Evolutionary conservation across 2,113 vertebrate genomes (phyloP), one percentile per base, ranked within the genome.

Genomic region (Tragulus kanchil): DNA sequence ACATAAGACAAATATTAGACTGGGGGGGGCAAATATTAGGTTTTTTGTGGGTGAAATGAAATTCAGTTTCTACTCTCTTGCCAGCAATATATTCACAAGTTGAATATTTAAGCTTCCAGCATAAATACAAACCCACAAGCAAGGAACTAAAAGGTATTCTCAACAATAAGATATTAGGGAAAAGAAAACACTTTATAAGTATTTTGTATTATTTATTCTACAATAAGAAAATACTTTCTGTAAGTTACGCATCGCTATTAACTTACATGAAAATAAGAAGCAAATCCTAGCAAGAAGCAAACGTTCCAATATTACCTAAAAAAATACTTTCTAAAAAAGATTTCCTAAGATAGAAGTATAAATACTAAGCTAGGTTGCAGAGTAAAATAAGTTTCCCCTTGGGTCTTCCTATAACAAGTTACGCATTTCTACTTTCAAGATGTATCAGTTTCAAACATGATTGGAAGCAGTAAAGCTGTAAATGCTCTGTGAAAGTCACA

Each of bases 371-470:
- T 85, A 77, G 52, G 67, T 56, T 75, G 15, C 50, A 65, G 45
- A 12, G 56, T 50, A 94, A 59, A 73, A 75, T 69, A 90, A 69
- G 54, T 45, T 83, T 95, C 90, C 87, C 61, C 78, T 96, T 89
- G 95, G 50, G n/a, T 52, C 54, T 94, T 91, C n/a, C 5, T 50
- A 79, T 69, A 91, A 87, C 91, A 96, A 97, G 88, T 92, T 81
- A 90, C 61, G 13, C 71, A 92, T 87, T 81, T 87, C 83, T 73
- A 88, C 65, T 94, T 78, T 86, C 31, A 85, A 71, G 61, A 85
- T 75, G 11, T 50, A 85, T 92, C 84, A 54, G 36, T 94, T 94
- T 95, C 48, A 97, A 95, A 96, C 95, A 83, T 42, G 50, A 93
- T 8, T 83, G 78, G 50, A 86, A 86, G 67, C 25, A 84, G 71